phyloP scores from a whole-genome alignment of 2,113 vertebrate species.

The Prietella phreatophila region DNA sequence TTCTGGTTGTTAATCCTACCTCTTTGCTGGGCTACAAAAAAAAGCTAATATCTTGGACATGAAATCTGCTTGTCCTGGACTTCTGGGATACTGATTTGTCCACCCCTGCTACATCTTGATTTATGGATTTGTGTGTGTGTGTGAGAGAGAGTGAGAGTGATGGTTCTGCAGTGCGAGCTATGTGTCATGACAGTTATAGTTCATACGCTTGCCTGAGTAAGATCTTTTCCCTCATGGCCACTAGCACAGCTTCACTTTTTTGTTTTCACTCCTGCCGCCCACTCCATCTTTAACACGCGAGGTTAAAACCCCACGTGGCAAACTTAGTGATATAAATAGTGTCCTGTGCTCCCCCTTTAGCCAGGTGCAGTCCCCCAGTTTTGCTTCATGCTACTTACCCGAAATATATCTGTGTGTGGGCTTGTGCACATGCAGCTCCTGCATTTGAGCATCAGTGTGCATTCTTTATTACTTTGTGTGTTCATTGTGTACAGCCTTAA shows the following conservation, averaged over 20 bases:
- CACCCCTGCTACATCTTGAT: background rate
- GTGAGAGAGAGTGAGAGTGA: background rate
- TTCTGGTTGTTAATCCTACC: background rate
- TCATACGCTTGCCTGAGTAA: background rate
- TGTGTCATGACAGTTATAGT: background rate
- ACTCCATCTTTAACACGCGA: background rate
- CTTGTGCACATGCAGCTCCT: background rate
- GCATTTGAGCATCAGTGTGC: background rate
- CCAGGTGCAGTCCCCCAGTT: constrained; percentile 38
- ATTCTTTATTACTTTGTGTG: background rate
- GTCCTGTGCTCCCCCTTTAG: background rate
- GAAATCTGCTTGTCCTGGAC: too few relatives aligned
- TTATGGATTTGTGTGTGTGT: background rate
- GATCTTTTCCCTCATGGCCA: background rate
- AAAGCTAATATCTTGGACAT: background rate
- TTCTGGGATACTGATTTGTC: too few relatives aligned
- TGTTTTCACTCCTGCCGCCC: background rate
- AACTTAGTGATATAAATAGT: constrained; percentile 27
- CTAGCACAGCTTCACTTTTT: background rate
- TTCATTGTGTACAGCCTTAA: background rate
- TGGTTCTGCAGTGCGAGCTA: background rate
- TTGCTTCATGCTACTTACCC: background rate
- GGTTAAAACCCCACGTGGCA: background rate
- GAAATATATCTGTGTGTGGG: background rate
- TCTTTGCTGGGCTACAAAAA: background rate